A percentile compares a stretch with the other conserved stretches of the same genome.
phyloP scores from a whole-genome alignment of 2,888 invertebrate species.

The Drosophila antonietae region DNA sequence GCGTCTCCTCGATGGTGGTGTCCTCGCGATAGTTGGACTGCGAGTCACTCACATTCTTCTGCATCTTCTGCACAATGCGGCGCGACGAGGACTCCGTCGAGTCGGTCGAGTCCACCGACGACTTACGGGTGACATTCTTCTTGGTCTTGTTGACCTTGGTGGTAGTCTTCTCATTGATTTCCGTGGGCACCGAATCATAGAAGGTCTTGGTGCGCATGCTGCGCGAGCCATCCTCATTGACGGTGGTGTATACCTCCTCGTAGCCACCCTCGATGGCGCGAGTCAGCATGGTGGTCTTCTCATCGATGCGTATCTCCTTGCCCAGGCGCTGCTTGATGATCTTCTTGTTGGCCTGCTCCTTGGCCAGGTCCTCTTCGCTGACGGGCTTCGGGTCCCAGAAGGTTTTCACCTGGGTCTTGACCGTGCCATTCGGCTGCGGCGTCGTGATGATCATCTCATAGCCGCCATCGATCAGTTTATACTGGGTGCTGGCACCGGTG shows the following conservation, averaged over 20 bases:
- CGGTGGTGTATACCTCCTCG: conserved; percentile 83
- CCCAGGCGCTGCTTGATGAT: conserved; percentile 70
- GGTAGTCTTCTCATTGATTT: conserved; percentile 71
- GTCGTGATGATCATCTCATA: conserved; percentile 81
- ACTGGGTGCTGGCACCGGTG: conserved; percentile 82
- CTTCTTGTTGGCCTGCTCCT: conserved; percentile 80
- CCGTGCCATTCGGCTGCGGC: conserved; percentile 83
- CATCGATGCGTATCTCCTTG: conserved; percentile 82
- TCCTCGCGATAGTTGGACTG: conserved; percentile 73
- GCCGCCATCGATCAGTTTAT: conserved; percentile 83
- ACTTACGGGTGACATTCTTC: conserved; percentile 76
- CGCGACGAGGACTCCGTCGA: conserved; percentile 78
- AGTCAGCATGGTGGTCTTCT: conserved; percentile 81
- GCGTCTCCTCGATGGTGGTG: conserved; percentile 82
- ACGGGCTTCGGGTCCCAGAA: conserved; percentile 84
- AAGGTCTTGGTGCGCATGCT: conserved; percentile 83
- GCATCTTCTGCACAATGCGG: conserved; percentile 74
- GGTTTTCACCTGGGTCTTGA: conserved; percentile 82
- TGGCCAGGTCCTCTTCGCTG: conserved; percentile 75
- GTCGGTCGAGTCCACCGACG: conserved; percentile 81
- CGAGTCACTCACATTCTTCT: conserved; percentile 69
- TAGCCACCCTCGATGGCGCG: conserved; percentile 83
- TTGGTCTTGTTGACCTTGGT: conserved; percentile 79
- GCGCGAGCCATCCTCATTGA: conserved; percentile 82
- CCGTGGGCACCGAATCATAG: conserved; percentile 82